These are phyloP conservation scores for Anguilla megastoma DNA, from an alignment of 2,797 vertebrate genomes.

Conservation along the genomic window DNA sequence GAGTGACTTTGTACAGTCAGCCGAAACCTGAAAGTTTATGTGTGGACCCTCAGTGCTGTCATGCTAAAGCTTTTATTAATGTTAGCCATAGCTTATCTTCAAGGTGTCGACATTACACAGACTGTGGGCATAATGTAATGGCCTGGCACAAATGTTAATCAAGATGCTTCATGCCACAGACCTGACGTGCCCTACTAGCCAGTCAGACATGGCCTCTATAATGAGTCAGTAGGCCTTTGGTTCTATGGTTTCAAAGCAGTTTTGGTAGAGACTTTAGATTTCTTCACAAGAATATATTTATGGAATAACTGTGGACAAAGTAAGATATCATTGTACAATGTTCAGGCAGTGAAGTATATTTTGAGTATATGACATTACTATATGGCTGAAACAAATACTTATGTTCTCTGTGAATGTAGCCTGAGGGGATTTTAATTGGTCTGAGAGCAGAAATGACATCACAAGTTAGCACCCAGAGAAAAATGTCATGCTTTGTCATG, in stretches of 20 bases:
- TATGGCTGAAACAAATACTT: slow-evolving; percentile 73
- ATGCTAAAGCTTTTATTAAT: neutral
- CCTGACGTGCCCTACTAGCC: neutral
- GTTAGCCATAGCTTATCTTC: neutral
- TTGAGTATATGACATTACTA: neutral
- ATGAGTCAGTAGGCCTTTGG: neutral
- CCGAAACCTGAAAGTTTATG: neutral
- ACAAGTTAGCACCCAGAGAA: slow-evolving; percentile 58
- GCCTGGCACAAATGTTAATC: neutral
- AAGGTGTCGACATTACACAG: neutral
- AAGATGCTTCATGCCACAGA: neutral
- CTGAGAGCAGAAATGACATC: slow-evolving; percentile 63
- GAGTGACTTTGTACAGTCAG: neutral
- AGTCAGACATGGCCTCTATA: neutral
- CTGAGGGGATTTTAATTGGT: slow-evolving; percentile 59
- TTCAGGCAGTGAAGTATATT: neutral
- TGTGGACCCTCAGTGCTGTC: neutral
- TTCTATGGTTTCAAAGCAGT: neutral
- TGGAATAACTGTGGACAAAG: slow-evolving; percentile 52
- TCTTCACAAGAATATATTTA: neutral
- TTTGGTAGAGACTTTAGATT: too few relatives aligned
- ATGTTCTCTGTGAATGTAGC: slow-evolving; percentile 70
- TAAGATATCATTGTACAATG: slow-evolving; percentile 17
- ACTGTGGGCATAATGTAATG: neutral
- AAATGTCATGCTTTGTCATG: slow-evolving; percentile 24